phyloP scores from a whole-genome alignment of 2,113 vertebrate species.

The Heteronetta atricapilla region DNA sequence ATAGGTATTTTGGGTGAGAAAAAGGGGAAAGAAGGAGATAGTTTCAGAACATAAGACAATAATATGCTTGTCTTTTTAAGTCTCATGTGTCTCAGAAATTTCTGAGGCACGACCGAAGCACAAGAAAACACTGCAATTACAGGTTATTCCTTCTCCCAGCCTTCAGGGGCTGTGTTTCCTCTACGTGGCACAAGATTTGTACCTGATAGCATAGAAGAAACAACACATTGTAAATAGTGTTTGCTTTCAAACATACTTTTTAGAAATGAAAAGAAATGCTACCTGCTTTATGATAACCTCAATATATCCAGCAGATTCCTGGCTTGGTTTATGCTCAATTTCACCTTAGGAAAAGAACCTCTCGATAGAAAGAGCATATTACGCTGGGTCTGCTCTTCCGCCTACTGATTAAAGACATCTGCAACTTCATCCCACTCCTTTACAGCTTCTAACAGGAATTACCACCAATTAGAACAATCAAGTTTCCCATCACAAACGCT shows the following conservation, averaged over 20 bases:
- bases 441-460: not conserved
- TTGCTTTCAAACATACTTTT: not conserved
- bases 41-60: not conserved
- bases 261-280: not conserved
- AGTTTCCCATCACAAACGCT: fast-evolving
- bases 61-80: not conserved
- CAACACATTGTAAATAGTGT: not conserved
- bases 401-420: not conserved
- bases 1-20: not conserved
- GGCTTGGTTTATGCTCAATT: not conserved
- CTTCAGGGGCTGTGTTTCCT: not conserved
- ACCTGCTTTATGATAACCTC: not conserved
- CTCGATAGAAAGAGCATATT: not conserved
- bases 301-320: not conserved
- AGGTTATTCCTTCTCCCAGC: not conserved
- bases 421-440: not conserved
- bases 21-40: not conserved
- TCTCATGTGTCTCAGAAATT: not conserved
- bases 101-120: not conserved
- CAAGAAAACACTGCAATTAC: not conserved
- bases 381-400: not conserved
- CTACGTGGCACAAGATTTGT: not conserved
- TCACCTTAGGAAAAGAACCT: not conserved
- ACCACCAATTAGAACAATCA: not conserved
- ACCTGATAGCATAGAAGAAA: not conserved